phyloP scores from a whole-genome alignment of 2,113 vertebrate genomes.

The Ascaphus truei region DNA sequence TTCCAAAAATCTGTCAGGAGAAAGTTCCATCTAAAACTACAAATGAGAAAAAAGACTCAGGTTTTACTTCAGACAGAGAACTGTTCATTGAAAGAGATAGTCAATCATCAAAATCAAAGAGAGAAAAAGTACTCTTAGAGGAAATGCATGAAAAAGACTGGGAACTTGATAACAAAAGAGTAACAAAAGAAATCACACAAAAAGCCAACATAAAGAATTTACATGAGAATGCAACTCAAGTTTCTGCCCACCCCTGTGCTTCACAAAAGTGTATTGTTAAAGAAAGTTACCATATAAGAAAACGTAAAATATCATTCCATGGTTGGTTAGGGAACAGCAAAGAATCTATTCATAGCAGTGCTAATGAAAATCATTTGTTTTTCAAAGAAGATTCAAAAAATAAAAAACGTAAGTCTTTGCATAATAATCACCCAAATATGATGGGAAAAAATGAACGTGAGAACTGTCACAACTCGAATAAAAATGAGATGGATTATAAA shows the following conservation, averaged over 20 bases:
- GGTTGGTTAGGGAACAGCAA: conserved; percentile 50
- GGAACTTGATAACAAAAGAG: conserved; percentile 59
- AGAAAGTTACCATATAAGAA: conserved; percentile 46
- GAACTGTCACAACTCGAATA: conserved; percentile 32
- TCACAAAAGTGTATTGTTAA: conserved; percentile 42
- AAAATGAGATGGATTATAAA: conserved; percentile 38
- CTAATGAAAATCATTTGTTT: conserved; percentile 62
- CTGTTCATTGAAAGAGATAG: conserved; percentile 60
- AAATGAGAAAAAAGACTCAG: conserved; percentile 51
- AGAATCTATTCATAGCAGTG: conserved; percentile 55
- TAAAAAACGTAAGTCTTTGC: not conserved
- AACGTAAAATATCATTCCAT: conserved; percentile 54
- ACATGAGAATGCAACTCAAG: conserved; percentile 57
- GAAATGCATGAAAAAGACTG: conserved; percentile 61
- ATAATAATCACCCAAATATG: not conserved
- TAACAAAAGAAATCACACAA: conserved; percentile 43
- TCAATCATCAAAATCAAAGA: conserved; percentile 76
- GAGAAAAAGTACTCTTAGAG: conserved; percentile 55
- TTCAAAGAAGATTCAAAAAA: conserved; percentile 29
- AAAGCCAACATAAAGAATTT: conserved; percentile 47
- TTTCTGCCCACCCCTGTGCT: conserved; percentile 54
- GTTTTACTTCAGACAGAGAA: conserved; percentile 55
- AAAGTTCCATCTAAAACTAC: conserved; percentile 40
- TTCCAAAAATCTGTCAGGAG: conserved; percentile 40
- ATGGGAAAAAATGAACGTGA: conserved; percentile 23